phyloP scores from a whole-genome alignment of 2,888 invertebrate genomes.

The Phalera bucephala region DNA sequence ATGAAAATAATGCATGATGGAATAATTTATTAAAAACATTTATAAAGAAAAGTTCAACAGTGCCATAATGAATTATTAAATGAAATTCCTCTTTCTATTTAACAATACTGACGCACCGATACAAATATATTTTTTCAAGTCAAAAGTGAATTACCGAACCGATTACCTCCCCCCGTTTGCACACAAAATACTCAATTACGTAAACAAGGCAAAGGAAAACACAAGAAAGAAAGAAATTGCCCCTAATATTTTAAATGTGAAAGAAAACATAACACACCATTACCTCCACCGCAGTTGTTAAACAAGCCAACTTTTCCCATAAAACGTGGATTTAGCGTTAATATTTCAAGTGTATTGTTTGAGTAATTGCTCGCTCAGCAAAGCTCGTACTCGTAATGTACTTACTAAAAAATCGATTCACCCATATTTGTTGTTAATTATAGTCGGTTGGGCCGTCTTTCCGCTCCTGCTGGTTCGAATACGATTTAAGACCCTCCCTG shows the following conservation, averaged over 20 bases:
- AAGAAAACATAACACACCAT: slow-evolving; percentile 60
- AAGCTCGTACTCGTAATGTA: slow-evolving; percentile 56
- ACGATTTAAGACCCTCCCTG: slow-evolving; percentile 80
- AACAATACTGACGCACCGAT: slow-evolving; percentile 32
- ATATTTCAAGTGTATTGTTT: slow-evolving; percentile 72
- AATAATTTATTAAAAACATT: too few relatives aligned
- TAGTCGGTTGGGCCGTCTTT: slow-evolving; percentile 79
- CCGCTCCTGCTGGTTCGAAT: slow-evolving; percentile 78
- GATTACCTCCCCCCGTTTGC: slow-evolving; percentile 64
- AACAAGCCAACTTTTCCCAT: slow-evolving; percentile 76
- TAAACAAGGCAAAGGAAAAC: slow-evolving; percentile 64
- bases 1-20: too few relatives aligned
- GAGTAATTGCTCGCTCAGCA: slow-evolving; percentile 71
- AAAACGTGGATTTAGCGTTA: slow-evolving; percentile 64
- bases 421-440: slow-evolving; percentile 83
- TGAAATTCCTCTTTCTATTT: slow-evolving; percentile 21
- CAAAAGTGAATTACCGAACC: slow-evolving; percentile 58
- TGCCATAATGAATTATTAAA: slow-evolving; percentile 2
- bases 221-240: slow-evolving; percentile 42
- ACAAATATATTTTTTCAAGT: slow-evolving; percentile 39
- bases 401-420: slow-evolving; percentile 72
- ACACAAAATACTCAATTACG: slow-evolving; percentile 71
- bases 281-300: slow-evolving; percentile 64
- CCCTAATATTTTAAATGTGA: slow-evolving; percentile 52
- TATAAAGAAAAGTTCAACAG: too few relatives aligned